A percentile compares a stretch with the other conserved stretches of the same genome.
phyloP scores from a whole-genome alignment of 1,140 invertebrate species.

The Pemphigus obesinymphae region DNA sequence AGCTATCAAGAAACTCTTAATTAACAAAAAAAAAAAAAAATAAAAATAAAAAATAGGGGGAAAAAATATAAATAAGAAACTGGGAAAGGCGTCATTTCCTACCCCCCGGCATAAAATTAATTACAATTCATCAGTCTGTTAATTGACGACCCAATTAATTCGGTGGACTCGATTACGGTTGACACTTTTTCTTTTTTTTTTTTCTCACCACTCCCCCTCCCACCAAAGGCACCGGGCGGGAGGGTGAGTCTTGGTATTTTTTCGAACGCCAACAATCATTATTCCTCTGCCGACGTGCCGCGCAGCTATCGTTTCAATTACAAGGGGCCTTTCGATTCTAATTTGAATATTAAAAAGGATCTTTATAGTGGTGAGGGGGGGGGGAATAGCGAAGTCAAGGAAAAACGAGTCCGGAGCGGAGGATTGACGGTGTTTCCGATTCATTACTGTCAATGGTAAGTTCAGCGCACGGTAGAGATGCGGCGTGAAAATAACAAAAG shows the following conservation, averaged over 20 bases:
- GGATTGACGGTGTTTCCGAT: constrained; percentile 22
- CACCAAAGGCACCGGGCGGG: no score
- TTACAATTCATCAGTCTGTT: constrained; percentile 42
- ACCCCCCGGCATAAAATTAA: constrained; percentile 30
- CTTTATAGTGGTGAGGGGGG: background rate
- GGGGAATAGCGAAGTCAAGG: background rate
- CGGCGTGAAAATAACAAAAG: background rate
- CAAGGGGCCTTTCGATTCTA: constrained; percentile 30
- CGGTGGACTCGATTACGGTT: constrained; percentile 39
- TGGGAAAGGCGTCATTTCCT: constrained; percentile 6
- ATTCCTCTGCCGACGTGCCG: background rate
- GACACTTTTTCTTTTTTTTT: constrained; percentile 39
- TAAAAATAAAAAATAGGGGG: background rate
- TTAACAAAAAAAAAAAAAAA: constrained; percentile 18
- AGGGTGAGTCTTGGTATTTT: background rate
- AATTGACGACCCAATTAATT: constrained; percentile 42
- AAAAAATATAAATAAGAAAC: constrained; percentile 8
- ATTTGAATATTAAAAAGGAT: constrained; percentile 40
- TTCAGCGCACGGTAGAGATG: no score
- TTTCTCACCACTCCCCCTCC: no score
- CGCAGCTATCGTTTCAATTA: constrained; percentile 35
- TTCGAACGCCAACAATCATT: constrained; percentile 35
- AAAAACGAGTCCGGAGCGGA: constrained; percentile 21
- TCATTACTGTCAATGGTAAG: constrained; percentile 28
- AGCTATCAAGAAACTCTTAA: constrained; percentile 24